These are phyloP conservation scores for Saguinus imperator DNA, from an alignment of 2,113 vertebrate genomes.

Conservation along the genomic window DNA sequence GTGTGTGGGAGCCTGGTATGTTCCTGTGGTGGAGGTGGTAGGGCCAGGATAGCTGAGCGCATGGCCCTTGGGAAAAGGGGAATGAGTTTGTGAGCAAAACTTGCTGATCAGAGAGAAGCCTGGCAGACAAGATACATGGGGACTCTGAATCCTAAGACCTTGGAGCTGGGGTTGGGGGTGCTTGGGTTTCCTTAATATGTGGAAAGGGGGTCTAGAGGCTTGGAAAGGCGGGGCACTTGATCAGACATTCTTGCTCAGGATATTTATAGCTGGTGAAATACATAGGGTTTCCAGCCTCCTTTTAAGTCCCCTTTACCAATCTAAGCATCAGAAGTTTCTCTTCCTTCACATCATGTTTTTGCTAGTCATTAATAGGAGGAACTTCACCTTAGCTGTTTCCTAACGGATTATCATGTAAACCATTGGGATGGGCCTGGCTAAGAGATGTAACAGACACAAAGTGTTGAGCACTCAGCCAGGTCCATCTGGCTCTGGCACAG, in stretches of 20 bases:
- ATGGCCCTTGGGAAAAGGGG: neutral
- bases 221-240: neutral
- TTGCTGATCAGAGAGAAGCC: neutral
- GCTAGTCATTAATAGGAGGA: neutral
- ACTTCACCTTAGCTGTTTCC: neutral
- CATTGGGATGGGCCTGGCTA: neutral
- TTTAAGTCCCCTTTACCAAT: neutral
- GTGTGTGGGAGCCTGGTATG: neutral
- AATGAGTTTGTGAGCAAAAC: neutral
- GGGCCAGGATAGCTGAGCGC: neutral
- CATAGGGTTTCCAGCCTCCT: neutral
- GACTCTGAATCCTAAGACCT: neutral
- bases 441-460: rapidly evolving
- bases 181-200: neutral
- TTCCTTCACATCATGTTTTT: neutral
- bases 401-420: neutral
- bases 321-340: neutral
- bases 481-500: no score
- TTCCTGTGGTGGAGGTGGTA: neutral
- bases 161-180: neutral
- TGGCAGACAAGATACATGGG: neutral
- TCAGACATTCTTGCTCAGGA: neutral
- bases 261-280: neutral
- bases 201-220: neutral
- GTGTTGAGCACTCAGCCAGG: neutral